These are phyloP conservation scores for Solenodon paradoxus DNA, from an alignment of 2,113 vertebrate species.

Conservation along the genomic window DNA sequence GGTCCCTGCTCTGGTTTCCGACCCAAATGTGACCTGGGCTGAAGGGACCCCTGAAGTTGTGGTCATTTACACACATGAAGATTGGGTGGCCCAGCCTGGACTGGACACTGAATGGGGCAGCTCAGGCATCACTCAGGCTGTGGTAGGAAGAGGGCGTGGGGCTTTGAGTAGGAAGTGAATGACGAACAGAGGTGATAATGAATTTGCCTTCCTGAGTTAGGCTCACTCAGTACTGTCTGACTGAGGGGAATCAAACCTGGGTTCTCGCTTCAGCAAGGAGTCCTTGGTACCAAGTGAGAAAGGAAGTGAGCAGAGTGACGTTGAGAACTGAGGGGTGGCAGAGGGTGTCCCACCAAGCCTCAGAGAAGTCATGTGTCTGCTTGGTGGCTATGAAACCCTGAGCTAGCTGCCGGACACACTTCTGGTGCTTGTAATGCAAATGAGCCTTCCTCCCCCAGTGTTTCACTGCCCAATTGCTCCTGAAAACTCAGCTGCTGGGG, in stretches of 20 bases:
- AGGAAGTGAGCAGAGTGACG: background rate
- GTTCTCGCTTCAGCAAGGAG: background rate
- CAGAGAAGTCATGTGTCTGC: background rate
- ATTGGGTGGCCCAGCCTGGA: background rate
- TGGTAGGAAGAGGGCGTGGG: background rate
- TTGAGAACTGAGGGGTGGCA: background rate
- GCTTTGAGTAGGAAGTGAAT: too few species aligned
- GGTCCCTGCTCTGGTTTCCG: background rate
- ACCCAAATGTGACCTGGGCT: background rate
- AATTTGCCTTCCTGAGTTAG: too few species aligned
- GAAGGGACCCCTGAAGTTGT: too few species aligned
- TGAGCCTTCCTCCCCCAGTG: background rate
- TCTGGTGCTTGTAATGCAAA: background rate
- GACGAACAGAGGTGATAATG: background rate
- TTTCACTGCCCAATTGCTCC: background rate
- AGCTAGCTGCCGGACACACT: accelerated
- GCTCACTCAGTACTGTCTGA: background rate
- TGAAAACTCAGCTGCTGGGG: background rate
- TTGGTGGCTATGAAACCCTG: conserved; percentile 23
- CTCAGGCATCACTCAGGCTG: background rate
- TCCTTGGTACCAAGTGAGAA: background rate
- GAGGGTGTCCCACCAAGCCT: too few species aligned
- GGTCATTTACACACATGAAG: background rate
- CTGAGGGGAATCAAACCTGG: too few species aligned
- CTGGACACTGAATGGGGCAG: too few species aligned